These are phyloP conservation scores for Enteromius fasciolatus DNA, from an alignment of 2,797 vertebrate genomes.

Conservation along the genomic window DNA sequence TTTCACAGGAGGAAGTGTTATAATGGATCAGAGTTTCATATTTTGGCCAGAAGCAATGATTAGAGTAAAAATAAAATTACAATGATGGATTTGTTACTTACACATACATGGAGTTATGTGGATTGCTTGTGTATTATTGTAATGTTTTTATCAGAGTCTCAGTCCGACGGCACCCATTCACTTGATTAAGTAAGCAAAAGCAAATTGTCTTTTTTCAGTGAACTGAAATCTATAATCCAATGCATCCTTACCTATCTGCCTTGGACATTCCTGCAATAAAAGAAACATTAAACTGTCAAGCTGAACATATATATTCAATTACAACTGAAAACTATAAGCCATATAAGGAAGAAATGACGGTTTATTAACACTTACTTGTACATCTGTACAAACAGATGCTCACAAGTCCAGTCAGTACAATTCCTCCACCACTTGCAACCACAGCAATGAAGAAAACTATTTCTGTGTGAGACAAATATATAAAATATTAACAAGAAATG, in stretches of 20 bases:
- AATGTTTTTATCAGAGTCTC: neutral
- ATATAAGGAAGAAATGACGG: neutral
- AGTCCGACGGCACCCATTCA: neutral
- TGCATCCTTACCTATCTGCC: constrained; percentile 10
- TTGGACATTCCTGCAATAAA: constrained; percentile 10
- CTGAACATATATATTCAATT: neutral
- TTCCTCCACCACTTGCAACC: neutral
- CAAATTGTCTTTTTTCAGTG: neutral
- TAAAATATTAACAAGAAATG: neutral
- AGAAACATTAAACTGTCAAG: neutral
- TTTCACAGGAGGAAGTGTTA: neutral
- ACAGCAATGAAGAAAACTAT: neutral
- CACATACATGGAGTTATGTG: neutral
- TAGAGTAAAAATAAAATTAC: neutral
- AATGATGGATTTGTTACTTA: neutral
- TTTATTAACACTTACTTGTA: constrained; percentile 12
- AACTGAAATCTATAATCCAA: neutral
- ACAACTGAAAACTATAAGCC: neutral
- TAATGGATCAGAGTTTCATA: neutral
- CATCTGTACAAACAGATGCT: constrained; percentile 5
- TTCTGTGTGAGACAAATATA: constrained; percentile 9
- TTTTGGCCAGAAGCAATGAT: neutral
- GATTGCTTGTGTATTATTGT: neutral
- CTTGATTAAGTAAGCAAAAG: neutral
- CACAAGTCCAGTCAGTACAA: neutral